Evolutionary conservation across 2,113 vertebrate species (phyloP).

Genomic region (Indri indri): DNA sequence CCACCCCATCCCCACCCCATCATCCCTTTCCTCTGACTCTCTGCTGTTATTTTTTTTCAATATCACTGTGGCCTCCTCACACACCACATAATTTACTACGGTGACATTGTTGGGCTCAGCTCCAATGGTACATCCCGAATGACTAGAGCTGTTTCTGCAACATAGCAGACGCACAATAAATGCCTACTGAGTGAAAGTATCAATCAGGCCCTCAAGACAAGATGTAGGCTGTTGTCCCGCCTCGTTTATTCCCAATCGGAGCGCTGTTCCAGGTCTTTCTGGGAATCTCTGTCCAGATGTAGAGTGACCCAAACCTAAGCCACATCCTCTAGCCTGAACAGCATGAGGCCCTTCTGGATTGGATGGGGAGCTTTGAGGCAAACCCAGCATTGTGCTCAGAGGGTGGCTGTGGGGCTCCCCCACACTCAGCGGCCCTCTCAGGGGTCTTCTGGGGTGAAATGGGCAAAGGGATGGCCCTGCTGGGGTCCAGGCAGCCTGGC

Average conservation of each 20-base stretch:
- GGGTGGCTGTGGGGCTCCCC: neutral
- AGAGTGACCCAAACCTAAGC: too few species aligned
- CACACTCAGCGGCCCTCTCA: neutral
- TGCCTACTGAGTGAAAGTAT: neutral
- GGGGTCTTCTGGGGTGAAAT: neutral
- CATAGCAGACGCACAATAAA: neutral
- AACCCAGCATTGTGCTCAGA: neutral
- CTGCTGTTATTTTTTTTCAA: neutral
- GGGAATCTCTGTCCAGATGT: neutral
- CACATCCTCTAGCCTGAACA: too few species aligned
- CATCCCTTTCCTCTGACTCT: neutral
- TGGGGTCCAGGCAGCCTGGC: too few species aligned
- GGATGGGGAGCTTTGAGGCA: neutral
- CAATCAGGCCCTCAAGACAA: neutral
- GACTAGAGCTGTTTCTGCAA: neutral
- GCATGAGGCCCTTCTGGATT: neutral
- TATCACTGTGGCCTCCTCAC: neutral
- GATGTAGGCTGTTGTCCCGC: neutral
- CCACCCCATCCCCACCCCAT: neutral
- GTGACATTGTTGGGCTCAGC: too few species aligned
- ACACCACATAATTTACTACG: accelerated
- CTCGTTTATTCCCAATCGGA: accelerated
- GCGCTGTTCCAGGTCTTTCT: neutral
- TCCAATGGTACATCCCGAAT: too few species aligned
- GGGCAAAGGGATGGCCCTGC: neutral